Evolutionary conservation across 1,140 invertebrate genomes (phyloP).

Genomic region (Neodiprion pinetum): DNA sequence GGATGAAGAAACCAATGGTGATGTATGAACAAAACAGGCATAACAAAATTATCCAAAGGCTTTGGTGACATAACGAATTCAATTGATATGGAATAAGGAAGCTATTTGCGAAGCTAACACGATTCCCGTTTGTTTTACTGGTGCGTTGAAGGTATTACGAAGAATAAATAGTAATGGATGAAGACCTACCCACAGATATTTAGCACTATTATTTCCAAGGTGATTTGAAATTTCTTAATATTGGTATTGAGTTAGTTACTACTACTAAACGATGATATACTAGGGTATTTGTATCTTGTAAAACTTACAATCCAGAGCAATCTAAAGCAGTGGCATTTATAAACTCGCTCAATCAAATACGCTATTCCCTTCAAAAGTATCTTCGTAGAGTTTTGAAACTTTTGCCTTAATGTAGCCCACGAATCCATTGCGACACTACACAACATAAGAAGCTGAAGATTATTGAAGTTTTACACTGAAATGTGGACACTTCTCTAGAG

Average conservation of each 20-base stretch:
- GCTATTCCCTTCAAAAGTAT: conserved; percentile 38
- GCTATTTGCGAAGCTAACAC: conserved; percentile 7
- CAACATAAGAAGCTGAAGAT: neutral
- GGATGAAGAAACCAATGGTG: too few species aligned
- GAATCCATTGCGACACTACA: conserved; percentile 33
- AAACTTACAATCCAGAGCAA: conserved; percentile 48
- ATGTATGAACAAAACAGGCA: too few species aligned
- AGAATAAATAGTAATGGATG: neutral
- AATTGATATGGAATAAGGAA: too few species aligned
- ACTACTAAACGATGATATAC: conserved; percentile 17
- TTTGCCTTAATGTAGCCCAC: conserved; percentile 27
- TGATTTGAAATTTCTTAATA: conserved; percentile 8
- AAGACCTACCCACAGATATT: neutral
- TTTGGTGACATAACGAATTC: too few species aligned
- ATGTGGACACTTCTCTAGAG: neutral
- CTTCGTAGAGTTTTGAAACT: conserved; percentile 32
- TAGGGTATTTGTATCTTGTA: conserved; percentile 18
- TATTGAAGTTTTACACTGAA: neutral
- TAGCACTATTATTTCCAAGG: conserved; percentile 20
- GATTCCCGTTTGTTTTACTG: conserved; percentile 9
- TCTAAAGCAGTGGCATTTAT: conserved; percentile 34
- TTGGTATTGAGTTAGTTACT: conserved; percentile 7
- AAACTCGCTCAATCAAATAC: conserved; percentile 38
- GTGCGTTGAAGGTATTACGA: neutral
- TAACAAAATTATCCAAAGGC: too few species aligned